Evolutionary conservation across 2,113 vertebrate species (phyloP).

Genomic region (Aspidoscelis tigris): DNA sequence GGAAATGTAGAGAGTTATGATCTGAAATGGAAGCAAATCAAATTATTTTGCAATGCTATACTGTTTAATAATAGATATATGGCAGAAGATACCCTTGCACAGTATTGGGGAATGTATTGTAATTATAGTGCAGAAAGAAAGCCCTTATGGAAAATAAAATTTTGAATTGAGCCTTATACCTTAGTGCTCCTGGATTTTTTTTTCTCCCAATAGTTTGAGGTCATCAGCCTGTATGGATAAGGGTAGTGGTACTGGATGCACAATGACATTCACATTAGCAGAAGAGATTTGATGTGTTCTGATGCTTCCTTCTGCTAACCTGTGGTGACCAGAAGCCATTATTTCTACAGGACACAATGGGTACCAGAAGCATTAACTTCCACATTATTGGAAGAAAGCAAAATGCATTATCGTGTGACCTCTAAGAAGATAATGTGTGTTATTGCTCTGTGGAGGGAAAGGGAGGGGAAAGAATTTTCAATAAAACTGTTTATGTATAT

Average conservation of each 20-base stretch:
- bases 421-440: constrained; percentile 63
- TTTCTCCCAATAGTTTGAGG: constrained; percentile 51
- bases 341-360: constrained; percentile 73
- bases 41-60: constrained; percentile 56
- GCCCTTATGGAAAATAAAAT: constrained; percentile 64
- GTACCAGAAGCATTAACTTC: constrained; percentile 68
- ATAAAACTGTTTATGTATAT: constrained; percentile 53
- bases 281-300: constrained; percentile 60
- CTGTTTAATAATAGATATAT: constrained; percentile 55
- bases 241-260: constrained; percentile 44
- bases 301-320: constrained; percentile 65
- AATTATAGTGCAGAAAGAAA: constrained; percentile 61
- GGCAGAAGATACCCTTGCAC: constrained; percentile 49
- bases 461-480: neutral
- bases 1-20: constrained; percentile 37
- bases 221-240: constrained; percentile 53
- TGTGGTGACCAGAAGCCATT: constrained; percentile 70
- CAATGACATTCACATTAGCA: constrained; percentile 64
- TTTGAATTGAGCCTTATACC: constrained; percentile 59
- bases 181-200: constrained; percentile 62
- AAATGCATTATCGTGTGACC: constrained; percentile 76
- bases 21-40: constrained; percentile 59
- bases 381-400: constrained; percentile 58
- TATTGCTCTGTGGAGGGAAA: constrained; percentile 61
- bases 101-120: constrained; percentile 53